Evolutionary conservation across 2,113 vertebrate genomes (phyloP), one percentile per base, ranked within the genome.

Genomic region (Pangasianodon gigas): DNA sequence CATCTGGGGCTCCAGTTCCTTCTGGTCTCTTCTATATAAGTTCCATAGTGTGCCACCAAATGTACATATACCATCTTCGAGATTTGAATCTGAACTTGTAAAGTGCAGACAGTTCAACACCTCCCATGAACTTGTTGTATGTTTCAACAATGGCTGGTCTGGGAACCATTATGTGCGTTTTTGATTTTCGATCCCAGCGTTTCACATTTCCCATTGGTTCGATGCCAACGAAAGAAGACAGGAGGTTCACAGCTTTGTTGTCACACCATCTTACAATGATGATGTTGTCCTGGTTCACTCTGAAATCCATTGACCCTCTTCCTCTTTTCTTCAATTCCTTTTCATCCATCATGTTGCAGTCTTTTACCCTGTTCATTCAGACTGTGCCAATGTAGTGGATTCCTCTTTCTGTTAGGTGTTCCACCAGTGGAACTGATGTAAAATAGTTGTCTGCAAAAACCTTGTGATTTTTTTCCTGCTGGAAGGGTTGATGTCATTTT

Each of bases 401-500:
- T 87, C 88, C 62, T 79, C 44, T 84, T 88, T 90, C 52, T 60
- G 41, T n/a, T 16, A 82, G 48, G 24, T 81, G 80, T 9, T 87
- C 26, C 37, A 84, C 56, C 65, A 87, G 67, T 13, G 62, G 54
- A 37, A 90, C 67, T 65, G 89, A 90, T 85, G 81, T 88, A n/a
- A 88, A 88, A 29, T 44, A 92, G 65, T 89, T 83, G 60, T 90
- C 74, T 21, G 89, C 90, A 87, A 90, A 92, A 77, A 90, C 48
- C 19, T 87, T 89, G 83, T 89, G 37, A 37, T 37, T 37, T 37
- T 37, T 37, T 37, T 54, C 80, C 84, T 58, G 79, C 85, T 88
- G 90, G 88, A 85, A 90, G 89, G 52, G 89, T 91, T 85, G 87
- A 91, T 29, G 89, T 90, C 77, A 89, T 24, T 89, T 89, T 91